Percentiles rank a stretch among this genome's conserved stretches.
These are phyloP conservation scores for Pampus argenteus DNA, from an alignment of 2,797 vertebrate species.

Conservation along the genomic window DNA sequence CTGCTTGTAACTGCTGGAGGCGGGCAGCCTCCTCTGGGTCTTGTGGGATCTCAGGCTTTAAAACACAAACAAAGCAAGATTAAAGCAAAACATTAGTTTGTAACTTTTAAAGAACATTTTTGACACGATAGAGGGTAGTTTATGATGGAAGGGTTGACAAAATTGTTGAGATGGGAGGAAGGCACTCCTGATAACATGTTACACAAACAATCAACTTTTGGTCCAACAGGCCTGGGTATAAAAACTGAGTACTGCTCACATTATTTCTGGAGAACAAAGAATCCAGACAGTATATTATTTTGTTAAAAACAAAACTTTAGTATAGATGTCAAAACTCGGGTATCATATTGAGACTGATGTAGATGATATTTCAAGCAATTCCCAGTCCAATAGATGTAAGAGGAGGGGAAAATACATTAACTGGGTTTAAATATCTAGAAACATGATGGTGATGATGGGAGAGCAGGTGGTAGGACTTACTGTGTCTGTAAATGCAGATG, in stretches of 20 bases:
- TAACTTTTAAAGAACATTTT: neutral
- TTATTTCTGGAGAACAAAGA: neutral
- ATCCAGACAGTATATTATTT: too few species aligned
- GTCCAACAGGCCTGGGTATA: neutral
- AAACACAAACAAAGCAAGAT: conserved; percentile 40
- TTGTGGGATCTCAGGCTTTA: conserved; percentile 76
- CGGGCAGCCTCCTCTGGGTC: conserved; percentile 93
- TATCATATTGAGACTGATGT: neutral
- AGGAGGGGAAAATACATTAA: neutral
- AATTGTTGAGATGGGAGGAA: neutral
- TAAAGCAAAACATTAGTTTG: neutral
- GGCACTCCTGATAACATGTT: neutral
- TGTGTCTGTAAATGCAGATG: conserved; percentile 52
- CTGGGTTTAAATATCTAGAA: conserved; percentile 1
- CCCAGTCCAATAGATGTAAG: neutral
- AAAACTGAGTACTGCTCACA: neutral
- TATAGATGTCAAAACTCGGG: neutral
- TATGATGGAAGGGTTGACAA: conserved; percentile 15
- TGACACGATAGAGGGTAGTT: neutral
- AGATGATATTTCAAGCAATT: neutral
- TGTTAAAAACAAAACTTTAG: too few species aligned
- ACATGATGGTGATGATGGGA: conserved; percentile 8
- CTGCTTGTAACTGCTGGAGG: conserved; percentile 93
- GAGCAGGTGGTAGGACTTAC: conserved; percentile 53
- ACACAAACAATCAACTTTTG: neutral